Percentiles rank a stretch among this genome's conserved stretches.
Conservation (phyloP, 92 coral and sea anemone species). For the Muricea muricata region DNA sequence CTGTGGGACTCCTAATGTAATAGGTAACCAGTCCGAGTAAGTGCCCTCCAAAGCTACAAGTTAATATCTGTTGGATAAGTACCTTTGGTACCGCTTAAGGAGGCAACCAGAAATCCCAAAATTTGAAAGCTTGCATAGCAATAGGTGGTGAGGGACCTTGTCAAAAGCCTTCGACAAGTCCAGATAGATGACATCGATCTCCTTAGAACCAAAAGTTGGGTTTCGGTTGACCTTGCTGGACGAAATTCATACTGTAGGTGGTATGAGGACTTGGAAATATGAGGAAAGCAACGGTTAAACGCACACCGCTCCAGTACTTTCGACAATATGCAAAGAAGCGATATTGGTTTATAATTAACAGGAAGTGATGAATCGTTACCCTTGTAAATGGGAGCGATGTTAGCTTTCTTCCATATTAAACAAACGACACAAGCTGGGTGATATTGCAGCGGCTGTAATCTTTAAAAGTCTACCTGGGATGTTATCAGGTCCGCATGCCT, state of each 20-base stretch:
- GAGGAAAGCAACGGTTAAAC: neutral
- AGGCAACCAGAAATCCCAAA: neutral
- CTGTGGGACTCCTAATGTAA: neutral
- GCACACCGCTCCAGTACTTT: neutral
- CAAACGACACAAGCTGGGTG: neutral
- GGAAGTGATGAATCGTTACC: neutral
- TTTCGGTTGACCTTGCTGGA: neutral
- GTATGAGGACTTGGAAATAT: neutral
- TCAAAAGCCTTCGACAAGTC: constrained; percentile 49
- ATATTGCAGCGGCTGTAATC: neutral
- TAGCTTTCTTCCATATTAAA: neutral
- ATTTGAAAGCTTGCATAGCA: neutral
- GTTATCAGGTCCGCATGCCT: constrained; percentile 7
- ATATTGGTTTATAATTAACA: neutral
- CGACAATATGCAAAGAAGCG: neutral
- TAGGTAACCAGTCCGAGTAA: neutral
- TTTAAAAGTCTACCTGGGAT: neutral
- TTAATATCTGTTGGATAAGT: neutral
- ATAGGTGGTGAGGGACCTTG: neutral
- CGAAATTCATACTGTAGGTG: neutral
- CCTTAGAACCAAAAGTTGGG: constrained; percentile 16
- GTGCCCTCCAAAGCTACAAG: neutral
- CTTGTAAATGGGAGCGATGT: neutral
- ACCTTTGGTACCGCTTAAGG: constrained; percentile 39
- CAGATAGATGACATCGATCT: constrained; percentile 57